Conservation (phyloP, 1,140 invertebrate genomes). For the Pantala flavescens region DNA sequence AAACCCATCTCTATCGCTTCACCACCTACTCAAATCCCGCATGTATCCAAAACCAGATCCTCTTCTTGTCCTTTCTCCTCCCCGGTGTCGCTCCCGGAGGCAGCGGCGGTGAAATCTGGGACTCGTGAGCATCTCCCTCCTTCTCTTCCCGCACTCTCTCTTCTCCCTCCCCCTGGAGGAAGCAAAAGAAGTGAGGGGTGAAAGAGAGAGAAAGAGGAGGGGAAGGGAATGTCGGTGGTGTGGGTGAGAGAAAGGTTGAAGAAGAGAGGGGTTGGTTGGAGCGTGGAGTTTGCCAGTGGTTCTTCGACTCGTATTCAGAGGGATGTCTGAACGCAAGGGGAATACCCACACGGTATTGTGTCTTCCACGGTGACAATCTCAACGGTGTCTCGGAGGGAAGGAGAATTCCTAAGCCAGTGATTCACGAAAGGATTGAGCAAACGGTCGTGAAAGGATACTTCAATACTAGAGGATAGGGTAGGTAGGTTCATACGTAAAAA, state of each 20-base stretch:
- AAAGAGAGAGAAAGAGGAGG: not conserved
- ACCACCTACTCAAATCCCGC: not conserved
- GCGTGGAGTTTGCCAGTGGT: not conserved
- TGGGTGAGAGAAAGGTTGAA: not conserved
- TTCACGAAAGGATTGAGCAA: not conserved
- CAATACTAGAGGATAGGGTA: not conserved
- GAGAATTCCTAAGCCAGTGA: not conserved
- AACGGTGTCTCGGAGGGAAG: no score
- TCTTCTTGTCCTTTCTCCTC: not conserved
- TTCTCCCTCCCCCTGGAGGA: not conserved
- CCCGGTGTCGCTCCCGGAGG: not conserved
- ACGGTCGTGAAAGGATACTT: not conserved
- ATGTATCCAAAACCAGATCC: not conserved
- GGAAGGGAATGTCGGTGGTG: not conserved
- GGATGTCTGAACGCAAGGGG: not conserved
- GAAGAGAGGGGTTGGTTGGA: not conserved
- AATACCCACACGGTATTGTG: not conserved
- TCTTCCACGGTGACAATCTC: not conserved
- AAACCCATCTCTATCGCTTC: no score
- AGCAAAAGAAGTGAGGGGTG: not conserved
- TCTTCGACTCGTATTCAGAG: not conserved
- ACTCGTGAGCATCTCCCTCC: not conserved
- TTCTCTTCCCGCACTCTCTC: not conserved
- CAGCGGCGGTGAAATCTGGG: constrained; percentile 6
- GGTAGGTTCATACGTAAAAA: not conserved